Conservation (phyloP, 2,797 vertebrate species). For the Brachyalestes nurse region DNA sequence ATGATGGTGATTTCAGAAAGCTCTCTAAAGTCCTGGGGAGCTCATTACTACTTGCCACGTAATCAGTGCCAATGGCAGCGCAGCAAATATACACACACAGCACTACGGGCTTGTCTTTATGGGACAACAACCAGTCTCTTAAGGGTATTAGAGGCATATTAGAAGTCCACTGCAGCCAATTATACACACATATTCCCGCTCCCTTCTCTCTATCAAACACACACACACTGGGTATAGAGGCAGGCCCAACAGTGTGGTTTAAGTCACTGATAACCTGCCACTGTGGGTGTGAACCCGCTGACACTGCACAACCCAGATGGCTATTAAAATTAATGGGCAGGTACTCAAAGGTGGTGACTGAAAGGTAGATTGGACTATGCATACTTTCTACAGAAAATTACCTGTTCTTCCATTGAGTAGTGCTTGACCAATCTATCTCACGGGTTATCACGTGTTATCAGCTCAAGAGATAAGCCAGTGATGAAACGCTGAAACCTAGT, state of each 20-base stretch:
- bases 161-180: not conserved
- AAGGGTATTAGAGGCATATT: slow-evolving; percentile 8
- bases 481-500: too few relatives aligned
- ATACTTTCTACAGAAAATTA: not conserved
- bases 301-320: slow-evolving; percentile 42
- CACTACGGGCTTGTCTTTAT: slow-evolving; percentile 23
- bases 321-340: slow-evolving; percentile 52
- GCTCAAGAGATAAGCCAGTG: too few relatives aligned
- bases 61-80: slow-evolving; percentile 43
- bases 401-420: too few relatives aligned
- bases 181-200: not conserved
- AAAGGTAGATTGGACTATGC: slow-evolving; percentile 4
- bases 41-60: slow-evolving; percentile 51
- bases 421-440: too few relatives aligned
- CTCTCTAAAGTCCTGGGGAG: slow-evolving; percentile 48
- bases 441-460: too few relatives aligned
- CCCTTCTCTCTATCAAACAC: slow-evolving; percentile 18
- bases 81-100: slow-evolving; percentile 43
- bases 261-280: slow-evolving; percentile 27
- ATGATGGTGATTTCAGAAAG: slow-evolving; percentile 33
- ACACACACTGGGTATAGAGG: slow-evolving; percentile 30
- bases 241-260: slow-evolving; percentile 48
- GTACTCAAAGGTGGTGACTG: slow-evolving; percentile 20
- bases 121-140: slow-evolving; percentile 10
- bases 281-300: slow-evolving; percentile 27